Evolutionary conservation across 2,888 invertebrate genomes (phyloP).

Genomic region (Acleris cristana): DNA sequence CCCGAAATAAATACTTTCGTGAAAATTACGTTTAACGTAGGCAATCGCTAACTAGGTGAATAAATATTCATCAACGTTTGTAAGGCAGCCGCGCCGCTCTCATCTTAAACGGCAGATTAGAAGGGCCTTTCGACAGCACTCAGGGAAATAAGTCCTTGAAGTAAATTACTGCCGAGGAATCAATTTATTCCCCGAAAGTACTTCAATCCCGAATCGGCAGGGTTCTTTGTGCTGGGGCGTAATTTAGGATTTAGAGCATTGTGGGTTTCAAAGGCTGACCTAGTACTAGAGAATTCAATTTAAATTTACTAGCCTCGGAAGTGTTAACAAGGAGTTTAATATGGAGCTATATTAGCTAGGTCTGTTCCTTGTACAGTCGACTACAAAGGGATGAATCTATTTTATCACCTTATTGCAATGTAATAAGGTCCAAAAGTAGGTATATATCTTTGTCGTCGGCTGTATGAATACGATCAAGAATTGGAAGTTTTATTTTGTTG

Average conservation of each 20-base stretch:
- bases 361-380: no score
- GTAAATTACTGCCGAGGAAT: conserved; percentile 33
- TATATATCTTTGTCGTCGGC: no score
- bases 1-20: no score
- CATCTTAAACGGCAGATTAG: conserved; percentile 25
- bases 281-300: conserved; percentile 20
- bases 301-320: neutral
- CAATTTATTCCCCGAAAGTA: conserved; percentile 27
- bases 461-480: no score
- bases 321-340: neutral
- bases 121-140: conserved; percentile 24
- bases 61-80: neutral
- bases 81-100: conserved; percentile 12
- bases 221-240: neutral
- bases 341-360: no score
- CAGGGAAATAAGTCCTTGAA: conserved; percentile 33
- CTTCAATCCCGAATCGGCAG: neutral
- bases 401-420: no score
- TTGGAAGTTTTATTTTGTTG: no score
- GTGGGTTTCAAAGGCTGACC: neutral
- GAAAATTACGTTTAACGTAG: no score
- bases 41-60: no score
- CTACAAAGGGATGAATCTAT: no score
- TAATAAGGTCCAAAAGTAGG: no score
- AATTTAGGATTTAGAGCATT: neutral